phyloP scores from a whole-genome alignment of 1,140 invertebrate species.

The Aporrectodea caliginosa region DNA sequence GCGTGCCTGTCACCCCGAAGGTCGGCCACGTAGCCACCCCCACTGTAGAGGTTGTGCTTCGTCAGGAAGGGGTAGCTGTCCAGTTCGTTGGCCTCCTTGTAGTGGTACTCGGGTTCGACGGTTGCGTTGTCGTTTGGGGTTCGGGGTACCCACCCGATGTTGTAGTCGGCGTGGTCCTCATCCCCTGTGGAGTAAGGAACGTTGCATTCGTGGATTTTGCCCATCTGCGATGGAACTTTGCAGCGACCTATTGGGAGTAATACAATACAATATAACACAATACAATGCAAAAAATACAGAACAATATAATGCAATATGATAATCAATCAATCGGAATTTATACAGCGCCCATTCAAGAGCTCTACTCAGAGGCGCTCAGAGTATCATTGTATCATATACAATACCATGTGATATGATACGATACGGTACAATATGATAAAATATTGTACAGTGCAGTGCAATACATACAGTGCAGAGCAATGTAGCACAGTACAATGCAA shows the following conservation, averaged over 20 bases:
- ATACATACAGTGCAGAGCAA: too few relatives aligned
- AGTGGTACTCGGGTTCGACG: conserved; percentile 13
- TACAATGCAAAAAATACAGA: too few relatives aligned
- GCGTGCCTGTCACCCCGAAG: conserved; percentile 53
- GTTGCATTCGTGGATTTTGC: conserved; percentile 47
- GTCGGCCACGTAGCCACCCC: conserved; percentile 61
- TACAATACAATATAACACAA: too few relatives aligned
- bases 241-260: conserved; percentile 45
- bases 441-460: too few relatives aligned
- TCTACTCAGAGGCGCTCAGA: too few relatives aligned
- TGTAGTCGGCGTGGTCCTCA: conserved; percentile 47
- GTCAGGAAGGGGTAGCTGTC: conserved; percentile 58
- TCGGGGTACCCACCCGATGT: conserved; percentile 46
- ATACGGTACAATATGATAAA: too few relatives aligned
- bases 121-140: conserved; percentile 35
- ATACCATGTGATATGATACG: too few relatives aligned
- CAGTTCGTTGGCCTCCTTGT: conserved; percentile 44
- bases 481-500: too few relatives aligned
- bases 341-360: too few relatives aligned
- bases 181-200: conserved; percentile 43
- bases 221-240: conserved; percentile 40
- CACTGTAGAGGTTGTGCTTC: conserved; percentile 56
- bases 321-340: too few relatives aligned
- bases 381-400: too few relatives aligned
- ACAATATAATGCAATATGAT: too few relatives aligned